phyloP scores from a whole-genome alignment of 2,113 vertebrate genomes.

The Platichthys flesus region DNA sequence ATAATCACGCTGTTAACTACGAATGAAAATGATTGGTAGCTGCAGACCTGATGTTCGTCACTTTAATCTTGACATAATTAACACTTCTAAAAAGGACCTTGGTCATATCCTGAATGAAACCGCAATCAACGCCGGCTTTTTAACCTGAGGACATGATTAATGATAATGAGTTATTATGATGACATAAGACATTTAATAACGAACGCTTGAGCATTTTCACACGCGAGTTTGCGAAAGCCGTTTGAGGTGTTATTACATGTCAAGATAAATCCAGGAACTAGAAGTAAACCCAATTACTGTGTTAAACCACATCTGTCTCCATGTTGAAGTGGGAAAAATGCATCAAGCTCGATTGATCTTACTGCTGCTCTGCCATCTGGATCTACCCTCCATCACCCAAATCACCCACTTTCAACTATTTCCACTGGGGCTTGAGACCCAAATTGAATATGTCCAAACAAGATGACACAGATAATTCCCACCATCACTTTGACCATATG shows the following conservation, averaged over 20 bases:
- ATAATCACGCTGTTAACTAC: background rate
- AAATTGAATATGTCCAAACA: slow-evolving; percentile 88
- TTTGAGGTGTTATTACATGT: slow-evolving; percentile 58
- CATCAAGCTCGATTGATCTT: slow-evolving; percentile 76
- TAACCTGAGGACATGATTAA: background rate
- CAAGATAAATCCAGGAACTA: slow-evolving; percentile 60
- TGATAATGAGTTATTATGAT: slow-evolving; percentile 1
- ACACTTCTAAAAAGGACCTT: background rate
- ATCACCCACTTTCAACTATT: slow-evolving; percentile 80
- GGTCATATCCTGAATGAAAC: background rate
- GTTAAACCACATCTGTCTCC: slow-evolving; percentile 76
- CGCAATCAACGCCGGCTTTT: background rate
- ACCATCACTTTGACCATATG: slow-evolving; percentile 87
- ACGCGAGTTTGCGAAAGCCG: slow-evolving; percentile 23
- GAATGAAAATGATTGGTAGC: background rate
- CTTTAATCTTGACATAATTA: background rate
- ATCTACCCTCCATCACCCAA: slow-evolving; percentile 76
- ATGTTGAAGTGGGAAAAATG: slow-evolving; percentile 70
- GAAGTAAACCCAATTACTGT: slow-evolving; percentile 71
- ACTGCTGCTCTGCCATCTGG: slow-evolving; percentile 78
- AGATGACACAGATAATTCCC: slow-evolving; percentile 89
- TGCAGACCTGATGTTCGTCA: background rate
- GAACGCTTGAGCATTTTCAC: slow-evolving; percentile 16
- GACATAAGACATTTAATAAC: slow-evolving; percentile 30
- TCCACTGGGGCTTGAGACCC: slow-evolving; percentile 85